These are phyloP conservation scores for Gryon sp. DNA, from an alignment of 1,140 invertebrate genomes.

Conservation along the genomic window DNA sequence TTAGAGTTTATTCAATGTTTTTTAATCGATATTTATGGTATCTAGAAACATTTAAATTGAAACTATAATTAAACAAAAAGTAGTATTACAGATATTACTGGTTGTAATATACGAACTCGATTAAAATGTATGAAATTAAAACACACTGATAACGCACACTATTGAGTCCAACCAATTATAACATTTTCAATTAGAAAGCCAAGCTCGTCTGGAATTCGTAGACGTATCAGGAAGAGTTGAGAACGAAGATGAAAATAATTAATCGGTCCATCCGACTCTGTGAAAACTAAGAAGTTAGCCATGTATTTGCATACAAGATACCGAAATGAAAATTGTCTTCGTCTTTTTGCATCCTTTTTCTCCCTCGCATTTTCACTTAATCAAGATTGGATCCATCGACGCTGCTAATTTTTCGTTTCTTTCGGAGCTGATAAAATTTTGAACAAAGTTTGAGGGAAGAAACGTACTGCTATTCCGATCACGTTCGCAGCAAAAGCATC, in stretches of 20 bases:
- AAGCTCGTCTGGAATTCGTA: constrained; percentile 50
- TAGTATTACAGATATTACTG: constrained; percentile 4
- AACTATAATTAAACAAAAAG: neutral
- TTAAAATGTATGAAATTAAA: constrained; percentile 29
- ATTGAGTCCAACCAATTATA: constrained; percentile 53
- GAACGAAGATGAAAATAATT: constrained; percentile 59
- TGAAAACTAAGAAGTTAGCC: constrained; percentile 51
- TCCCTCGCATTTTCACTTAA: constrained; percentile 59
- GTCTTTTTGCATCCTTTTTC: constrained; percentile 58
- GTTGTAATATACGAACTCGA: neutral
- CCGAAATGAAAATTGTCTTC: constrained; percentile 67
- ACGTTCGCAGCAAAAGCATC: constrained; percentile 47
- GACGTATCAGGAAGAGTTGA: constrained; percentile 36
- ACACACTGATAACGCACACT: constrained; percentile 10
- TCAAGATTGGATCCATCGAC: constrained; percentile 57
- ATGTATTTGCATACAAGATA: constrained; percentile 39
- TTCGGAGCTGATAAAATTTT: constrained; percentile 47
- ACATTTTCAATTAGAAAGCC: constrained; percentile 59
- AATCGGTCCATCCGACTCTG: constrained; percentile 59
- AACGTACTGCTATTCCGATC: constrained; percentile 30
- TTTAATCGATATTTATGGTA: too few species aligned
- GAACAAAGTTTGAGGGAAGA: constrained; percentile 22
- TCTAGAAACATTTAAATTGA: too few species aligned
- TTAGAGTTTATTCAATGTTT: too few species aligned
- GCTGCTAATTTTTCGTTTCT: constrained; percentile 37